Evolutionary conservation across 1,140 invertebrate species (phyloP), one percentile per base, ranked within the genome.

Genomic region (Pseudomyrmex pallidus): DNA sequence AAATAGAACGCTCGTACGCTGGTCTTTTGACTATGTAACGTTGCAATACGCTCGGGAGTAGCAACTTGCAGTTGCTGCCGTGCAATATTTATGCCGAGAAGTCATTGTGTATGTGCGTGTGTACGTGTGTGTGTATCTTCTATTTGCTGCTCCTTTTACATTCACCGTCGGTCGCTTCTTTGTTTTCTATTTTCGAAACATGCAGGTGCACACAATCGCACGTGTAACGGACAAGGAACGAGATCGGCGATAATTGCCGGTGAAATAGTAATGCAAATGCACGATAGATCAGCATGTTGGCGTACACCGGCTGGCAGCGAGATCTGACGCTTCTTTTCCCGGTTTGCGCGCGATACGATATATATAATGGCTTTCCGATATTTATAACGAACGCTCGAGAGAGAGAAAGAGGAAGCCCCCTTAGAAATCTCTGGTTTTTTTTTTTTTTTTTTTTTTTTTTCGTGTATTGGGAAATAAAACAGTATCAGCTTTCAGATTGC

Each of bases 241-340:
- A 77, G 63, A 77, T 77, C 17, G 62, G 35, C 74, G 63, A 77
- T 77, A 77, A 77, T 77, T 77, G 48, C 52, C 62, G 9, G 50
- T 77, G 50, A 77, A 77, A 77, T 77, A 77, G 63, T 77, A 77
- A 77, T 77, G 74, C 63, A 68, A 77, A 77, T 77, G 74, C 44
- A 25, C 62, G 48, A 67, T 77, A 77, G 63, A 77, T 77, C 67
- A 77, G 74, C 74, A 77, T 77, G 74, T 56, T 67, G 62, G n/a
- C 74, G 74, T 77, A 77, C 63, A 35, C 62, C 74, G 50, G 63
- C 50, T 56, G 74, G 35, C 35, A 44, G 35, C 48, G 63, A 67
- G 63, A 67, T 56, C 74, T 67, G 74, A 70, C 52, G 63, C 76
- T 78, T 78, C 64, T 78, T 78, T 78, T 15, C 64, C 35, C 64